Evolutionary conservation across 2,888 invertebrate genomes (phyloP).

Genomic region (Ectobius pallidus): DNA sequence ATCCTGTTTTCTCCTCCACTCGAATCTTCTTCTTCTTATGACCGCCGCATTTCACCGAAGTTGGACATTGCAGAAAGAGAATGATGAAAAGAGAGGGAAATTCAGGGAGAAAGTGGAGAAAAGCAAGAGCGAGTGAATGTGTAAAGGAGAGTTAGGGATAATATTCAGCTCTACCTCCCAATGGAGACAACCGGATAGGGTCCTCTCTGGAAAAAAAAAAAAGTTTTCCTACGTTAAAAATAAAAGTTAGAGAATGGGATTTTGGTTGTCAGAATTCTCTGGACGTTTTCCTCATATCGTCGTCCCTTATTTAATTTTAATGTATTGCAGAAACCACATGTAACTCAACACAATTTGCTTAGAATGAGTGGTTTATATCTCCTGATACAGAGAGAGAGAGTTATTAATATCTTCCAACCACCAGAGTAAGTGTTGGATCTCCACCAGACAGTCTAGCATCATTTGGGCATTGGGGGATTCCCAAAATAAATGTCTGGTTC

Average conservation of each 20-base stretch:
- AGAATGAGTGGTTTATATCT: too few species aligned
- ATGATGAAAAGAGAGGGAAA: not conserved
- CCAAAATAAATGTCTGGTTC: too few species aligned
- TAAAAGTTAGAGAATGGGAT: not conserved
- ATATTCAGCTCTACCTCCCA: too few species aligned
- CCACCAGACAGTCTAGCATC: too few species aligned
- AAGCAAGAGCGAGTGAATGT: too few species aligned
- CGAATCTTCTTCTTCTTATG: constrained; percentile 13
- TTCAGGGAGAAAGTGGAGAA: too few species aligned
- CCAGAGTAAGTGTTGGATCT: too few species aligned
- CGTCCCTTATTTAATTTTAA: constrained; percentile 8
- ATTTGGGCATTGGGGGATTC: too few species aligned
- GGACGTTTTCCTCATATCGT: not conserved
- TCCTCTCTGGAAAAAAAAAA: not conserved
- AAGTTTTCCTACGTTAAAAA: not conserved
- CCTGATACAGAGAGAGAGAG: too few species aligned
- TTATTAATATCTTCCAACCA: too few species aligned
- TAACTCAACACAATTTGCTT: not conserved
- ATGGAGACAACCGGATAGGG: not conserved
- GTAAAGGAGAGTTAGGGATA: too few species aligned
- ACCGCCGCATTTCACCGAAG: constrained; percentile 16
- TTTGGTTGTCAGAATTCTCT: not conserved
- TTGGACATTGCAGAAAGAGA: constrained; percentile 5
- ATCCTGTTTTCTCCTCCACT: not conserved
- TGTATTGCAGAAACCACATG: not conserved